Base-by-base conservation (phyloP, 2,113 vertebrate species). In the Tympanuchus pallidicinctus region DNA sequence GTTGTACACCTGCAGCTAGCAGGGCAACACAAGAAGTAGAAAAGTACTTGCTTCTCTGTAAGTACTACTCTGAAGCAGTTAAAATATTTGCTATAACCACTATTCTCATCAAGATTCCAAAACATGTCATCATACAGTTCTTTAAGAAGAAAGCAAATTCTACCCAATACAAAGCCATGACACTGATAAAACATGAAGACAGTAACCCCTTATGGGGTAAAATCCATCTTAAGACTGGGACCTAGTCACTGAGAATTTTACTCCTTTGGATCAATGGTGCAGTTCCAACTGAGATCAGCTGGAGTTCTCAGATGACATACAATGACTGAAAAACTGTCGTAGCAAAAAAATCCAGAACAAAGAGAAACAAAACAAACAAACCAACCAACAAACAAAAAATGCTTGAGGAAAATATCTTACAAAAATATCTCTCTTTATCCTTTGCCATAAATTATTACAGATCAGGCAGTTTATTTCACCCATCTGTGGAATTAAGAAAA, bases 241-340 rank as follows among this genome's bases (percentile, higher is more conserved):
- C 11, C 27, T 5, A 17, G 17, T 2, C 11, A 47, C 12, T 8
- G 34, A 24, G 3, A 32, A 18, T 11, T 34, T 72, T 6, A 1
- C 24, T 84, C 7, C 8, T 27, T 19, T 20, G 11, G 27, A 30
- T 42, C 24, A 21, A 13, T 48, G 17, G 11, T 21, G 20, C 24
- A 42, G n/a, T 11, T 38, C 11, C 22, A 66, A 2, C 9, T 1
- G 1, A 1, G 18, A 63, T 2, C 0, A 1, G 11, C 18, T 8
- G n/a, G 28, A 86, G 24, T 6, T 89, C 80, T 81, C 34, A 50
- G 30, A 6, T 66, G 18, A 66, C 6, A 6, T 47, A 20, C 3
- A 63, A 11, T 6, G 28, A 67, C 43, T 36, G 17, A 16, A 50
- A 67, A 28, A 3, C 30, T 60, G 11, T 56, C 10, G 24, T 36